These are phyloP conservation scores for Cryptoblepharus egeriae DNA, from an alignment of 2,797 vertebrate genomes.

Conservation along the genomic window DNA sequence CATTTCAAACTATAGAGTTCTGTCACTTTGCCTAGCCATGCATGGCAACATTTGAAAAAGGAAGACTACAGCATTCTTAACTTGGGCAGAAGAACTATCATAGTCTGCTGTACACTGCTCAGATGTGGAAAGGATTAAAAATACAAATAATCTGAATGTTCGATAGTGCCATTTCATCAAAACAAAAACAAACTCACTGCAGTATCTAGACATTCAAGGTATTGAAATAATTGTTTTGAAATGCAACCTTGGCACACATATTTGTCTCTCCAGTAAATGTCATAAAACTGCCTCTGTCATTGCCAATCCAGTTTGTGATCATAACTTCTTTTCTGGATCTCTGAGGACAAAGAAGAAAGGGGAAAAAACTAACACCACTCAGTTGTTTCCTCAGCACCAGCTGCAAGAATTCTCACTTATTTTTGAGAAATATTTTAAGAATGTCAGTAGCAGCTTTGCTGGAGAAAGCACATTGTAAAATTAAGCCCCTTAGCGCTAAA, in stretches of 20 bases:
- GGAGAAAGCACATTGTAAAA: background rate
- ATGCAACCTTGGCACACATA: background rate
- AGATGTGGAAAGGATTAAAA: background rate
- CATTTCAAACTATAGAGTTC: background rate
- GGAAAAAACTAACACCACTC: background rate
- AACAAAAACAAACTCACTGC: background rate
- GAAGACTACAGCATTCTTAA: background rate
- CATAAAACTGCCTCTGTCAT: background rate
- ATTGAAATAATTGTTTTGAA: constrained; percentile 1
- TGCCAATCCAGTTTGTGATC: background rate
- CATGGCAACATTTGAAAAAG: background rate
- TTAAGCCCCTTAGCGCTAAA: background rate
- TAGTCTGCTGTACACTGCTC: background rate
- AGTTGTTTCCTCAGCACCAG: background rate
- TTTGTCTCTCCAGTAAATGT: constrained; percentile 14
- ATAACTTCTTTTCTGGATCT: background rate
- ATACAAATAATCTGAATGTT: background rate
- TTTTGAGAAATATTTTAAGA: background rate
- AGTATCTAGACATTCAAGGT: constrained; percentile 3
- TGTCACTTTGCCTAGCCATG: background rate
- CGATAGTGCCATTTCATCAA: background rate
- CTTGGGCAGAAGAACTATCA: background rate
- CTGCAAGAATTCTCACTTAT: background rate
- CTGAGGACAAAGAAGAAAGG: background rate
- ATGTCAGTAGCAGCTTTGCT: background rate